Evolutionary conservation across 1,140 invertebrate genomes (phyloP).

Genomic region (Leptinotarsa defecta): DNA sequence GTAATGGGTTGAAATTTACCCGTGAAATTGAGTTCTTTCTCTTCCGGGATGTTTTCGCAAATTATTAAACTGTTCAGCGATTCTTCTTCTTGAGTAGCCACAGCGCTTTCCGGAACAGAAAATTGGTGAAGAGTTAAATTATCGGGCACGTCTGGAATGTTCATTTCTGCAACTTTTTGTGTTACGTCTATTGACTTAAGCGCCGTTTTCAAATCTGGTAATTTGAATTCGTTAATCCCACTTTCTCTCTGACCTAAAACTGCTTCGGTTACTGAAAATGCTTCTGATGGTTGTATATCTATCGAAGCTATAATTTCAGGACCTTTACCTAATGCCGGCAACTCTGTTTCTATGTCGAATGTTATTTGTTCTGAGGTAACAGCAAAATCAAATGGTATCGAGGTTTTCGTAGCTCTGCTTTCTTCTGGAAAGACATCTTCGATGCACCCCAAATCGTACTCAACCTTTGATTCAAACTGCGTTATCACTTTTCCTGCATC

Average conservation of each 20-base stretch:
- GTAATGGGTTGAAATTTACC: constrained; percentile 52
- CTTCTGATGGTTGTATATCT: constrained; percentile 35
- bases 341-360: constrained; percentile 33
- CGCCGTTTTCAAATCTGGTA: constrained; percentile 46
- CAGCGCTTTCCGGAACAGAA: constrained; percentile 22
- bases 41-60: constrained; percentile 49
- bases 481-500: constrained; percentile 38
- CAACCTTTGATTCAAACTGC: constrained; percentile 32
- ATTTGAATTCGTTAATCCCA: constrained; percentile 36
- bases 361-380: constrained; percentile 36
- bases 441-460: constrained; percentile 38
- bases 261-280: constrained; percentile 37
- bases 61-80: constrained; percentile 44
- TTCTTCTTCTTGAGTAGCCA: constrained; percentile 44
- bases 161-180: constrained; percentile 46
- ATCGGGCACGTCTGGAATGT: constrained; percentile 34
- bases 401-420: constrained; percentile 31
- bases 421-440: constrained; percentile 33
- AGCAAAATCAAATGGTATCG: constrained; percentile 38
- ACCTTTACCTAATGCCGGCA: constrained; percentile 30
- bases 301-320: constrained; percentile 30
- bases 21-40: constrained; percentile 52
- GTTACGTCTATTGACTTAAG: constrained; percentile 43
- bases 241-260: constrained; percentile 39
- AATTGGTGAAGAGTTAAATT: constrained; percentile 32